Conservation (phyloP, 2,797 vertebrate species). For the Melanitta fusca region DNA sequence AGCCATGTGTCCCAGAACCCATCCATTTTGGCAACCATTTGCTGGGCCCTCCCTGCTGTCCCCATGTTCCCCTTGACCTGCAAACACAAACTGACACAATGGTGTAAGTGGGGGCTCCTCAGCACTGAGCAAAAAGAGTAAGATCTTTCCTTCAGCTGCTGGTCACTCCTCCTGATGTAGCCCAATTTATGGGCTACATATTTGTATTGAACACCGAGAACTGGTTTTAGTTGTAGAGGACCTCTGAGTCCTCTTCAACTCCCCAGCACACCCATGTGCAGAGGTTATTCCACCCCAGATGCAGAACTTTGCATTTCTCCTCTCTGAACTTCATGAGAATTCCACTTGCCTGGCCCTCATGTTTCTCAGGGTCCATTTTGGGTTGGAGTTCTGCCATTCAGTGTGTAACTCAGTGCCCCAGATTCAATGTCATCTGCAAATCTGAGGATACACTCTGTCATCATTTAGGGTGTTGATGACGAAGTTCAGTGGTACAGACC, state of each 20-base stretch:
- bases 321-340: neutral
- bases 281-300: neutral
- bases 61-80: neutral
- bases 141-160: neutral
- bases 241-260: neutral
- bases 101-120: neutral
- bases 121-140: neutral
- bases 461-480: neutral
- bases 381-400: neutral
- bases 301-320: neutral
- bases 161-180: neutral
- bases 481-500: neutral
- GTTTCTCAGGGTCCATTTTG: neutral
- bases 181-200: neutral
- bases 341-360: neutral
- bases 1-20: fast-evolving
- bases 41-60: neutral
- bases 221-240: too few relatives aligned
- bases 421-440: neutral
- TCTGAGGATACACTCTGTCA: neutral
- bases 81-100: too few relatives aligned
- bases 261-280: fast-evolving
- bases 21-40: neutral
- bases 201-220: neutral
- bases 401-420: neutral